Base-by-base conservation (phyloP, 2,797 vertebrate species). In the Lerista edwardsae region DNA sequence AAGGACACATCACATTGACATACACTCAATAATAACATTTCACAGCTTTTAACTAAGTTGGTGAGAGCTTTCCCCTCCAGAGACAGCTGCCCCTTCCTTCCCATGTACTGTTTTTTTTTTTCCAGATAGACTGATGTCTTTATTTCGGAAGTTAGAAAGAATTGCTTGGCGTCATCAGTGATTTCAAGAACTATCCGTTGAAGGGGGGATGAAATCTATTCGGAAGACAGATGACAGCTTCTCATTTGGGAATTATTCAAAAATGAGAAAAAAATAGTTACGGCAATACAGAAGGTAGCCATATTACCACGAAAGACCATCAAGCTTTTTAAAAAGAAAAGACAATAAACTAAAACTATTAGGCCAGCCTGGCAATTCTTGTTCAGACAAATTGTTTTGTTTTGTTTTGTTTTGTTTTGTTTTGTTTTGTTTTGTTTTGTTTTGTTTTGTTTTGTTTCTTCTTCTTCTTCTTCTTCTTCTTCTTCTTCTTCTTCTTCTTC, bases 91-190 rank as follows among this genome's bases (percentile, higher is more conserved):
- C 94, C 93, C 62, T 94, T 95, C 89, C 87, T 93, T 92, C 75
- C 93, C 85, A 51, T 91, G 82, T 84, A 93, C 81, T 44, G 74
- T 90, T 93, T 94, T 93, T 93, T 81, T 90, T 93, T 94, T 93
- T 93, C 81, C 93, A 91, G 93, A 90, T 92, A 93, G 90, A 93
- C 88, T 93, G 93, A 95, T 93, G 92, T 94, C 93, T 96, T 96
- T 95, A 96, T 96, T 96, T 96, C 93, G 90, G 64, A 91, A 94
- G 90, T 95, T 94, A 92, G 91, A 94, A 95, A 95, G 93, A 95
- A 95, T 94, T 91, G 90, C 86, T 95, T 94, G 86, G 80, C 95
- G 90, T 93, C 92, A 94, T 96, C 94, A 93, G 86, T 91, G 88
- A 88, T 94, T 95, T 94, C 86, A 95, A 94, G 95, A 94, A 86